phyloP scores from a whole-genome alignment of 2,113 vertebrate species.

The Pituophis catenifer region DNA sequence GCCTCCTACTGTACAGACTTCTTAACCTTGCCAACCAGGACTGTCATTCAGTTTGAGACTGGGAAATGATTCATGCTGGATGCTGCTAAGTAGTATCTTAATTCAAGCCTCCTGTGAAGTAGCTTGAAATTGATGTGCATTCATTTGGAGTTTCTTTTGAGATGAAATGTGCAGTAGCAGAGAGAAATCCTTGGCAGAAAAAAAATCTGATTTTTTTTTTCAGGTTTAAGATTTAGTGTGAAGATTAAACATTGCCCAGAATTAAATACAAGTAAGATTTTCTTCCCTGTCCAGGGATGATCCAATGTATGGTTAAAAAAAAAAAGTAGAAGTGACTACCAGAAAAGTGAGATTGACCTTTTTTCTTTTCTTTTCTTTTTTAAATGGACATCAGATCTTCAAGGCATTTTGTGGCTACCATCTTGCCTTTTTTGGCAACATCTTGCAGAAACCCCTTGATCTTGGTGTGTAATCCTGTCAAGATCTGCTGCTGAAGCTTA shows the following conservation, averaged over 20 bases:
- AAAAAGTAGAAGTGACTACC: neutral
- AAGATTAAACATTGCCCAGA: neutral
- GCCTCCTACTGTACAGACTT: neutral
- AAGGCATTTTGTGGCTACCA: neutral
- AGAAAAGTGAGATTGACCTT: neutral
- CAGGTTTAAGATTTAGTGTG: accelerated
- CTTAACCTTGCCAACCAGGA: neutral
- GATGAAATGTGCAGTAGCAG: neutral
- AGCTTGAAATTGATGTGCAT: neutral
- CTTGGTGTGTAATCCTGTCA: neutral
- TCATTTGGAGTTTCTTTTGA: neutral
- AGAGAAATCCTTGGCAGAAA: neutral
- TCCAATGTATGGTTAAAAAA: neutral
- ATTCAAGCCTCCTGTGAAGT: neutral
- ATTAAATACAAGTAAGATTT: neutral
- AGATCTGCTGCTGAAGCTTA: neutral
- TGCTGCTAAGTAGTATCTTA: neutral
- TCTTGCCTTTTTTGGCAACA: neutral
- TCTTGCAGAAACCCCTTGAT: neutral
- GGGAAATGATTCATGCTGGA: constrained; percentile 4
- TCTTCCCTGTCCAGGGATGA: neutral
- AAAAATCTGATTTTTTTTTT: neutral
- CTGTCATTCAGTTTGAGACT: constrained; percentile 7
- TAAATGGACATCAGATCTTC: neutral
- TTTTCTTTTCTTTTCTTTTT: neutral